Conservation (phyloP, 2,888 invertebrate species). For the Perdita meconis region DNA sequence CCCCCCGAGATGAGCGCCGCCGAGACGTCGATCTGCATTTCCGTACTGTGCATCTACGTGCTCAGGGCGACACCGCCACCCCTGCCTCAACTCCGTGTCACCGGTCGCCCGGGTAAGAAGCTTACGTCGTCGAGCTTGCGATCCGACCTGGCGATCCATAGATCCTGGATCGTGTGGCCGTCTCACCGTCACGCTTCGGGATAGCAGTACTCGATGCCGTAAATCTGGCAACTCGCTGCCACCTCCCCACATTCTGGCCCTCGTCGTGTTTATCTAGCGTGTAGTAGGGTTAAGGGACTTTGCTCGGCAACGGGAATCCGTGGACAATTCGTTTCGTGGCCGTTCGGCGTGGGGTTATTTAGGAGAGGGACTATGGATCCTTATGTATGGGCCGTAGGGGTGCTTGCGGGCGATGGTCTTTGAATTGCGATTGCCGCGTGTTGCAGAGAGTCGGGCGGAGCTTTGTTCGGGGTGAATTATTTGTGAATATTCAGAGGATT, state of each 20-base stretch:
- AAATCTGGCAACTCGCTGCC: neutral
- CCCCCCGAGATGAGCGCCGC: constrained; percentile 74
- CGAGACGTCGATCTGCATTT: constrained; percentile 79
- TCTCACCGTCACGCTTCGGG: neutral
- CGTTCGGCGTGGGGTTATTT: no score
- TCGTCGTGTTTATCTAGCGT: neutral
- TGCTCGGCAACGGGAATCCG: neutral
- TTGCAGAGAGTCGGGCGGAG: no score
- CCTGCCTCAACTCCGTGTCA: constrained; percentile 9
- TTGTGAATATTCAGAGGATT: no score
- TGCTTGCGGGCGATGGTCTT: no score
- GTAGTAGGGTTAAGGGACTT: neutral
- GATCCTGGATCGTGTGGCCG: neutral
- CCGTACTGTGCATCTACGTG: constrained; percentile 80
- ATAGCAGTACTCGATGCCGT: neutral
- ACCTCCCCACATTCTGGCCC: neutral
- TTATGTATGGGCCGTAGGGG: no score
- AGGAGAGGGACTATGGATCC: no score
- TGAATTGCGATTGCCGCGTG: no score
- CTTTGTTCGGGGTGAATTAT: no score
- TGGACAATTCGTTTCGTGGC: no score
- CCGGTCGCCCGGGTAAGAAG: constrained; percentile 56
- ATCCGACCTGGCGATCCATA: neutral
- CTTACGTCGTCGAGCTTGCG: neutral
- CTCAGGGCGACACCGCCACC: constrained; percentile 58